Evolutionary conservation across 2,888 invertebrate genomes (phyloP), one percentile per base, ranked within the genome.

Genomic region (Euspilapteryx auroguttella): DNA sequence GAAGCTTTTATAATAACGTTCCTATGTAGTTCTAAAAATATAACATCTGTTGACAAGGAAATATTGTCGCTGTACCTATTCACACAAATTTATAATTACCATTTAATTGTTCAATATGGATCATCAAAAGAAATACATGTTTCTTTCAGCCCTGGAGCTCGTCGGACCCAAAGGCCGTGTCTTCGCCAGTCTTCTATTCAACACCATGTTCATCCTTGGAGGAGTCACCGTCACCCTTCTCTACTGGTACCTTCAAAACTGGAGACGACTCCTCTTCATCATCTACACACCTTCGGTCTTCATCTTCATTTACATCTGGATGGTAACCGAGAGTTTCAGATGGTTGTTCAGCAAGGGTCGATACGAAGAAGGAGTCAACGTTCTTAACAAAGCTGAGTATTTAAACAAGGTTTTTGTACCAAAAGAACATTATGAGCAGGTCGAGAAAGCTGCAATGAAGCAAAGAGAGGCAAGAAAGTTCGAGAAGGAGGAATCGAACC

Each of bases 321-420:
- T 53, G 5, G 44, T 75, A 0, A 59, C 63, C 0, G 75, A 75
- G 32, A 73, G 73, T 33, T 73, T 73, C 42, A 44, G 75, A 28
- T 75, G 75, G 75, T 47, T 57, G 15, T 65, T 75, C 42, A 83
- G 85, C 30, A 85, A 86, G 47, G 82, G 83, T 1, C 76, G 80
- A 37, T 79, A 81, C 36, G 80, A 83, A 12, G 81, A 85, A 40
- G 88, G 85, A 0, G 69, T 83, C 21, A 61, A 63, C 3, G 82
- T 86, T 1, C 59, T 86, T 2, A 65, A 58, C 7, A 81, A 68
- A 44, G 79, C 86, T 6, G 84, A 87, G 1, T 78, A 62, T 36
- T 63, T 83, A 26, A 88, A 88, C 42, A 78, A 76, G 3, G 62
- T 61, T 0, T 51, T 55, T 10, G 55, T 80, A 1, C 65, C 76